phyloP scores from a whole-genome alignment of 2,113 vertebrate genomes.

The Caranx melampygus region DNA sequence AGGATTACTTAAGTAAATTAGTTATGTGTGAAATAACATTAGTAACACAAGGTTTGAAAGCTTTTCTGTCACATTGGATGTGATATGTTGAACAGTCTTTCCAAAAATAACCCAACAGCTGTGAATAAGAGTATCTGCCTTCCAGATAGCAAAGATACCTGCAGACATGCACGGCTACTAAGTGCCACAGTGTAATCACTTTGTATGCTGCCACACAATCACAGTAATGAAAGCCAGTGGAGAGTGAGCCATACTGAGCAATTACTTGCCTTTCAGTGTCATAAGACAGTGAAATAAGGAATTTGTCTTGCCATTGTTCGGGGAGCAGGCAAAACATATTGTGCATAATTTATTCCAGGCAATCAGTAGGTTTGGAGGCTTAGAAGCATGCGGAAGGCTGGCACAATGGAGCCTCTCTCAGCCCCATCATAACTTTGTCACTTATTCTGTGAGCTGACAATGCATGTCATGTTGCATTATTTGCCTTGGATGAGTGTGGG shows the following conservation, averaged over 20 bases:
- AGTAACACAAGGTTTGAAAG: neutral
- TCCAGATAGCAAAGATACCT: conserved; percentile 7
- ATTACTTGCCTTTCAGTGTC: conserved; percentile 50
- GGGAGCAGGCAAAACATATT: conserved; percentile 50
- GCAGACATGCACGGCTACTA: conserved; percentile 22
- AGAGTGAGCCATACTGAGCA: conserved; percentile 47
- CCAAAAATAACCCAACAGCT: neutral
- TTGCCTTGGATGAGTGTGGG: conserved; percentile 67
- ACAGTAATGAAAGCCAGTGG: conserved; percentile 34
- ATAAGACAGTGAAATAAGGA: conserved; percentile 52
- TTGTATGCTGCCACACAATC: conserved; percentile 39
- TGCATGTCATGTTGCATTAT: conserved; percentile 72
- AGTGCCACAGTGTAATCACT: conserved; percentile 43
- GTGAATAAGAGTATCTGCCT: neutral
- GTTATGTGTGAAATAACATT: neutral
- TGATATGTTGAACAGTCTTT: neutral
- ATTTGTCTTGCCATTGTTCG: conserved; percentile 61
- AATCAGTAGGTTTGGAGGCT: conserved; percentile 60
- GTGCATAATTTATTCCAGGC: conserved; percentile 61
- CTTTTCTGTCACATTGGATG: neutral
- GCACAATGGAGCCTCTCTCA: conserved; percentile 61
- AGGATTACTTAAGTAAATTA: neutral
- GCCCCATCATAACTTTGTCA: conserved; percentile 71
- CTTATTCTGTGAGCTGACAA: conserved; percentile 67
- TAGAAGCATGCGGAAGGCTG: conserved; percentile 41